A percentile compares a stretch with the other conserved stretches of the same genome.
phyloP scores from a whole-genome alignment of 2,888 invertebrate genomes.

The Stictocephala bisonia region DNA sequence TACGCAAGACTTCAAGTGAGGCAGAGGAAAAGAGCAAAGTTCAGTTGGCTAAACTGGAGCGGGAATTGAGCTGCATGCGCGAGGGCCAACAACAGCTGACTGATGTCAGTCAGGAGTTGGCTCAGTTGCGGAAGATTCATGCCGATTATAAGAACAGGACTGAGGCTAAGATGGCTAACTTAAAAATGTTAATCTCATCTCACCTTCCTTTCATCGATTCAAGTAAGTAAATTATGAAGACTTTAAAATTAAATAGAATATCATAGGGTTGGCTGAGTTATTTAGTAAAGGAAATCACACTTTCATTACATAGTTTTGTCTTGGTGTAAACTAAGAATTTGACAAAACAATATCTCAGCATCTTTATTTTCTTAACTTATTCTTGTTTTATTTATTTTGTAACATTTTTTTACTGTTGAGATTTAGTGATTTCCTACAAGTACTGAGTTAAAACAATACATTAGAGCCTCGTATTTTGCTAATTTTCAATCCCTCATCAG shows the following conservation, averaged over 20 bases:
- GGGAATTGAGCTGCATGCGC: slow-evolving; percentile 34
- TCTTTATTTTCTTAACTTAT: neutral
- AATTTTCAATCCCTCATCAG: too few relatives aligned
- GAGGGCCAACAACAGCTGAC: slow-evolving; percentile 40
- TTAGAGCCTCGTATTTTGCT: too few relatives aligned
- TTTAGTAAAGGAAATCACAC: too few relatives aligned
- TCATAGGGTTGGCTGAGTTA: neutral
- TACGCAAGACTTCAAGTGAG: slow-evolving; percentile 61
- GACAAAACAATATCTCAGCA: neutral
- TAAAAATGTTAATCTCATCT: slow-evolving; percentile 49
- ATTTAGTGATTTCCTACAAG: too few relatives aligned
- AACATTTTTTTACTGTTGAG: too few relatives aligned
- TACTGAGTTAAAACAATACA: too few relatives aligned
- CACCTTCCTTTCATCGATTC: slow-evolving; percentile 57
- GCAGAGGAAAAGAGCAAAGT: slow-evolving; percentile 71
- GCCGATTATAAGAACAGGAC: slow-evolving; percentile 45
- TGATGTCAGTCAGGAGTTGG: slow-evolving; percentile 43
- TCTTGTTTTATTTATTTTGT: neutral
- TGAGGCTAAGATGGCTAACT: slow-evolving; percentile 48
- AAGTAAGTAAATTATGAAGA: slow-evolving; percentile 48
- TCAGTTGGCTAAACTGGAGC: slow-evolving; percentile 30
- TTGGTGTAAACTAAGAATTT: neutral
- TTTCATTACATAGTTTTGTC: neutral
- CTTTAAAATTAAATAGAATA: neutral
- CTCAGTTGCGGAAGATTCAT: slow-evolving; percentile 30